Percentiles rank a stretch among this genome's conserved stretches.
Evolutionary conservation across 2,113 vertebrate species (phyloP).

Genomic region (Dromiciops gliroides): DNA sequence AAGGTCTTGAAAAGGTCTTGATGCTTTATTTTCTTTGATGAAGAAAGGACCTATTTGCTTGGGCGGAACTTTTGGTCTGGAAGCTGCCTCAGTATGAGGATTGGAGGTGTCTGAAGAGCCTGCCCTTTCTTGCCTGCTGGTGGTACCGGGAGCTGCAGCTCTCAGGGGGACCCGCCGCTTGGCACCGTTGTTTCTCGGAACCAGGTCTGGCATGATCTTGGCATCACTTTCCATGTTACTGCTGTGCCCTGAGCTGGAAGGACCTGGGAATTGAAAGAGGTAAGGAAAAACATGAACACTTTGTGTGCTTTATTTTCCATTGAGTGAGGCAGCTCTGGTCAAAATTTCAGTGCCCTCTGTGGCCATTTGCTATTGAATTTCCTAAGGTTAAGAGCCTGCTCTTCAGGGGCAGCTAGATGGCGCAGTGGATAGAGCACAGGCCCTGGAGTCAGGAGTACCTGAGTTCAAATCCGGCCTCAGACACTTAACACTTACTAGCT

Average conservation of each 20-base stretch:
- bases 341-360: neutral
- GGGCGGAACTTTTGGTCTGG: neutral
- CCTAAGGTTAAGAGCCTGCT: neutral
- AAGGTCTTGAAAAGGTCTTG: neutral
- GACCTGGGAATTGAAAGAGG: constrained; percentile 67
- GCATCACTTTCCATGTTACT: neutral
- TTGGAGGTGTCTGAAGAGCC: neutral
- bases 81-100: neutral
- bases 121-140: neutral
- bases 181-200: neutral
- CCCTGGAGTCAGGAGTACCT: too few relatives aligned
- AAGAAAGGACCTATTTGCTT: neutral
- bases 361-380: constrained; percentile 21
- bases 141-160: neutral
- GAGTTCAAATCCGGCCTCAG: too few relatives aligned
- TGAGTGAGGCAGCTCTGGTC: constrained; percentile 18
- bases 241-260: constrained; percentile 42
- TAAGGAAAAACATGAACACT: constrained; percentile 46
- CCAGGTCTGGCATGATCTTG: neutral
- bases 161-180: neutral
- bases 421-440: too few relatives aligned
- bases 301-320: constrained; percentile 6
- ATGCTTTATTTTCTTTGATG: neutral
- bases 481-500: too few relatives aligned
- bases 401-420: too few relatives aligned